Conservation (phyloP, 92 coral and sea anemone species). For the Bergia sp. region DNA sequence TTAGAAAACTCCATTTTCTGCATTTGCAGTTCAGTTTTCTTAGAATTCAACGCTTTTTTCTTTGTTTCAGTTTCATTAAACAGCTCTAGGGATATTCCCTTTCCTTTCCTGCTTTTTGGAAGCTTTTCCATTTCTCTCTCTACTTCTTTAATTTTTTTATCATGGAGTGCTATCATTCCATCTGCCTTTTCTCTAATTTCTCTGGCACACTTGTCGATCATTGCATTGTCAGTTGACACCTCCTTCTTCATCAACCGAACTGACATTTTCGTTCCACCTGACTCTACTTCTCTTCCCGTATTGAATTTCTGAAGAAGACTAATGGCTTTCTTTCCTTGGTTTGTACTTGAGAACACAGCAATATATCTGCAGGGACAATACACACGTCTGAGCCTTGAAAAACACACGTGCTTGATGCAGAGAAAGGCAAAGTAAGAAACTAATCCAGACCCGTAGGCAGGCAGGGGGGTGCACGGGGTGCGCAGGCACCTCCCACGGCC, state of each 20-base stretch:
- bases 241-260: constrained; percentile 28
- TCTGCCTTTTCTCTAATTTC: constrained; percentile 39
- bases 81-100: constrained; percentile 47
- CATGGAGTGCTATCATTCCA: constrained; percentile 19
- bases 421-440: not conserved
- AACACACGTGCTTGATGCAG: not conserved
- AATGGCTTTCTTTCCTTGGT: constrained; percentile 51
- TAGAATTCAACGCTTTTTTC: constrained; percentile 58
- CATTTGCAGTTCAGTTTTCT: constrained; percentile 58
- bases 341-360: constrained; percentile 30
- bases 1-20: constrained; percentile 58
- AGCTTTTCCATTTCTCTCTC: constrained; percentile 4
- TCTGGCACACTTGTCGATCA: constrained; percentile 19
- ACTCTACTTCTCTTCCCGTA: not conserved
- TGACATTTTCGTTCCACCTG: constrained; percentile 16
- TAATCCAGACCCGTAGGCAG: not conserved
- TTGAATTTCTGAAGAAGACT: constrained; percentile 35
- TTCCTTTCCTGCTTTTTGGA: constrained; percentile 30
- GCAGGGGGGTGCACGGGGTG: too few relatives aligned
- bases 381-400: not conserved
- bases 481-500: too few relatives aligned
- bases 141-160: constrained; percentile 27
- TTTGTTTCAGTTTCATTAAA: constrained; percentile 49
- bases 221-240: not conserved
- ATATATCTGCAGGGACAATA: constrained; percentile 32